These are phyloP conservation scores for Cephalopholis sonnerati DNA, from an alignment of 2,113 vertebrate species.

Conservation along the genomic window DNA sequence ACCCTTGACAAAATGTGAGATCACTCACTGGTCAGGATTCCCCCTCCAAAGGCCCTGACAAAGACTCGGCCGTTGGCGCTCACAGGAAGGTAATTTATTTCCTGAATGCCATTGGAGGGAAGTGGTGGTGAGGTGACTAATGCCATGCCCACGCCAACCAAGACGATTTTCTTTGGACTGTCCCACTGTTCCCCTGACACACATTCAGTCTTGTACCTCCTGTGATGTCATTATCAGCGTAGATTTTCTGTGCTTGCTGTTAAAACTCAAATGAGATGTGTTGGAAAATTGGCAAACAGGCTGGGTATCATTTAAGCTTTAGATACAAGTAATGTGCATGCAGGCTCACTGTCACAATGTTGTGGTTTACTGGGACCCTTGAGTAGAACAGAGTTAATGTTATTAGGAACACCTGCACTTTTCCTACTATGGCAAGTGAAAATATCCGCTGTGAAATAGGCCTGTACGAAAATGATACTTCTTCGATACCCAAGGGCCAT, in stretches of 20 bases:
- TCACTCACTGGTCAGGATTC: constrained; percentile 60
- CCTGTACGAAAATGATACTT: neutral
- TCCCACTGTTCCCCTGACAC: constrained; percentile 45
- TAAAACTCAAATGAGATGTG: neutral
- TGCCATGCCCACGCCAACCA: constrained; percentile 29
- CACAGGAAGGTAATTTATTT: constrained; percentile 52
- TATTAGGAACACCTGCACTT: neutral
- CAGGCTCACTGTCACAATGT: neutral
- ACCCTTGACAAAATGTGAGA: constrained; percentile 64
- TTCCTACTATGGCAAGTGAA: neutral
- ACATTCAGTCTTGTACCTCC: constrained; percentile 11
- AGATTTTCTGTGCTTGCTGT: neutral
- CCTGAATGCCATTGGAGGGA: constrained; percentile 30
- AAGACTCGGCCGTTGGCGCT: constrained; percentile 33
- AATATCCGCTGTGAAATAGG: neutral
- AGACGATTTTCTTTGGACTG: constrained; percentile 11
- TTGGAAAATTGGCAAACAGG: neutral
- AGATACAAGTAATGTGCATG: too few species aligned
- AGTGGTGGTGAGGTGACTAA: constrained; percentile 53
- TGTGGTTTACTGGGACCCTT: neutral
- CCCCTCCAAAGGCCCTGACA: constrained; percentile 50
- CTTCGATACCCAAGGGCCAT: too few species aligned
- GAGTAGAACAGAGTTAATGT: neutral
- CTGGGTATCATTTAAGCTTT: neutral
- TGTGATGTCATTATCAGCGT: constrained; percentile 3